These are phyloP conservation scores for Itoplectis maculator DNA, from an alignment of 2,888 invertebrate genomes.

Conservation along the genomic window DNA sequence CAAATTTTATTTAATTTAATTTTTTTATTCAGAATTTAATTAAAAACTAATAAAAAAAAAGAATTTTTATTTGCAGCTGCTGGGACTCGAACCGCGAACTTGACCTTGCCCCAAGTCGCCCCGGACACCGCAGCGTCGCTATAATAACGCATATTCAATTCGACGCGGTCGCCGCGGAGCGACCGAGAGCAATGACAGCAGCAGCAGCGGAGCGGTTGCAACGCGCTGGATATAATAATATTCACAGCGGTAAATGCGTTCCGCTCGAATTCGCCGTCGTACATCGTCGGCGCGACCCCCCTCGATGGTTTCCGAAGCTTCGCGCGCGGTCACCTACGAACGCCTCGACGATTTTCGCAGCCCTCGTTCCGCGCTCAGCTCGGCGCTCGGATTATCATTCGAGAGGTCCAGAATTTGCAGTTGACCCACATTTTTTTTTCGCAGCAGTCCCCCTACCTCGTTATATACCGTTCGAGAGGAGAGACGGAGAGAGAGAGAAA, in stretches of 20 bases:
- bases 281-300: slow-evolving; percentile 51
- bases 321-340: slow-evolving; percentile 26
- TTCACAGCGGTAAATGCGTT: slow-evolving; percentile 39
- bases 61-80: too few relatives aligned
- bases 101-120: too few relatives aligned
- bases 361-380: slow-evolving; percentile 77
- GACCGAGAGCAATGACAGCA: too few relatives aligned
- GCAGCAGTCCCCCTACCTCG: slow-evolving; percentile 29
- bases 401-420: slow-evolving; percentile 67
- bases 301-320: slow-evolving; percentile 45
- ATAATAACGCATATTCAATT: slow-evolving; percentile 45
- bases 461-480: slow-evolving; percentile 42
- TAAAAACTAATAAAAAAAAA: too few relatives aligned
- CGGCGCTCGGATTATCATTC: slow-evolving; percentile 83
- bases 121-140: background rate
- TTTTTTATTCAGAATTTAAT: too few relatives aligned
- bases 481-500: too few relatives aligned
- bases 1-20: too few relatives aligned
- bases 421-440: slow-evolving; percentile 54
- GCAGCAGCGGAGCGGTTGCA: background rate
- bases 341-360: slow-evolving; percentile 73
- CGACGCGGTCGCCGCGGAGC: background rate
- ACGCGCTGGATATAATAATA: slow-evolving; percentile 24
- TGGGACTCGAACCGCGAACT: too few relatives aligned
- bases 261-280: slow-evolving; percentile 35